Base-by-base conservation (phyloP, 2,113 vertebrate genomes). In the Astur gentilis region DNA sequence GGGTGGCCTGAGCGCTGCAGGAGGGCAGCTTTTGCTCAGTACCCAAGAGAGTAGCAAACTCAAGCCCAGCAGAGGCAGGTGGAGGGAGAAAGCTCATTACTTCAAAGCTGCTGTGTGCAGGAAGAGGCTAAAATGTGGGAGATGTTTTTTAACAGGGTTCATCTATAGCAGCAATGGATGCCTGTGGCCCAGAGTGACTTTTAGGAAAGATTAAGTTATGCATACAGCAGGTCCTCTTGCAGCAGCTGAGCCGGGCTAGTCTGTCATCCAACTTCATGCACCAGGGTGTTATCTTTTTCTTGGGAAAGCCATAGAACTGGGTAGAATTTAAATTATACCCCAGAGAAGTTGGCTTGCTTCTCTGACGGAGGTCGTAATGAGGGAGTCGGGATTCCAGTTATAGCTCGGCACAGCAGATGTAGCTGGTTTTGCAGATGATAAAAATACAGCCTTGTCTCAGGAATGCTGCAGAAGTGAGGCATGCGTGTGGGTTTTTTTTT, bases 241-340 rank as follows among this genome's bases (percentile, higher is more conserved):
- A 93, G 72, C 72, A 91, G 72, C 72, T 60, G 89, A 71, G 61
- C 34, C 0, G 0, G 85, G 77, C 61, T 89, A 26, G 40, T 52
- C 60, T 62, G 19, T 83, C 76, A 36, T 67, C 57, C 2, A 45
- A 18, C 83, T 86, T 84, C 80, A n/a, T 44, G 80, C 86, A 87
- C n/a, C 58, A 73, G 83, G 69, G 40, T 95, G 94, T 96, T 95
- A 97, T 95, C 94, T 95, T 96, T 91, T 96, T 91, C 90, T 89
- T 0, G 5, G 77, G 95, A 95, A 92, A 94, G 73, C 89, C 89
- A 79, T 58, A 62, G 66, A 88, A 73, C 62, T 31, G 96, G 92
- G 85, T 76, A 96, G 95, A 94, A 92, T 84, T 87, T 92, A 97
- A 97, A 97, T 97, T 97, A 96, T 61, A 97, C 91, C 92, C 90